Conservation (phyloP, 2,888 invertebrate species). For the Cryptocheilus praepositus region DNA sequence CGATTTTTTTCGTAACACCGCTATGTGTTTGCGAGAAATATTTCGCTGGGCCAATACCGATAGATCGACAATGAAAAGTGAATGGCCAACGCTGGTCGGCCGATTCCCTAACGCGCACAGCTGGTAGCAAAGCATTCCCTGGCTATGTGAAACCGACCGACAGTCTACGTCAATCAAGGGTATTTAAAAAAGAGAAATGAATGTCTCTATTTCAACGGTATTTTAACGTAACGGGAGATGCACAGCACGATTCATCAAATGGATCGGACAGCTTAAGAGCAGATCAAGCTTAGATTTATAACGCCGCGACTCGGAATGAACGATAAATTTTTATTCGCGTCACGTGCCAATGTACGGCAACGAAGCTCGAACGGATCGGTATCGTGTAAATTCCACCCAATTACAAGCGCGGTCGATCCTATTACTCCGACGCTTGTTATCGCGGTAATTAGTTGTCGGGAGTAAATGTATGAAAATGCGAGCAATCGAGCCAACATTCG, state of each 20-base stretch:
- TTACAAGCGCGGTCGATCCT: too few species aligned
- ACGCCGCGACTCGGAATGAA: slow-evolving; percentile 41
- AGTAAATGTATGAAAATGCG: too few species aligned
- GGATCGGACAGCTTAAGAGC: slow-evolving; percentile 51
- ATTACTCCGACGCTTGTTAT: too few species aligned
- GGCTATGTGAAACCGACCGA: slow-evolving; percentile 15
- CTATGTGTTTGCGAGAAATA: neutral
- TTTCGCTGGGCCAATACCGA: neutral
- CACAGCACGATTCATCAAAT: slow-evolving; percentile 45
- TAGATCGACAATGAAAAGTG: slow-evolving; percentile 4
- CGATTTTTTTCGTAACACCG: neutral
- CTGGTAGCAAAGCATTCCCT: neutral
- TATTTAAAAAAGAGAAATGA: slow-evolving; percentile 26
- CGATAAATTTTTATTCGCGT: slow-evolving; percentile 46
- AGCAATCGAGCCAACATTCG: too few species aligned
- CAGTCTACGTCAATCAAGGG: slow-evolving; percentile 29
- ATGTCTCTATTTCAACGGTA: slow-evolving; percentile 33
- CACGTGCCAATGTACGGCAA: neutral
- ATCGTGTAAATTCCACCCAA: too few species aligned
- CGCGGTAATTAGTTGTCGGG: too few species aligned
- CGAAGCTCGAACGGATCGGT: neutral
- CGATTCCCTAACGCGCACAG: neutral
- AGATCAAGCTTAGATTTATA: slow-evolving; percentile 50
- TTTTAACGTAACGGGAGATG: slow-evolving; percentile 35
- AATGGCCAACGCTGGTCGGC: neutral